Conservation (phyloP, 2,888 invertebrate genomes). For the Coenonympha arcania region DNA sequence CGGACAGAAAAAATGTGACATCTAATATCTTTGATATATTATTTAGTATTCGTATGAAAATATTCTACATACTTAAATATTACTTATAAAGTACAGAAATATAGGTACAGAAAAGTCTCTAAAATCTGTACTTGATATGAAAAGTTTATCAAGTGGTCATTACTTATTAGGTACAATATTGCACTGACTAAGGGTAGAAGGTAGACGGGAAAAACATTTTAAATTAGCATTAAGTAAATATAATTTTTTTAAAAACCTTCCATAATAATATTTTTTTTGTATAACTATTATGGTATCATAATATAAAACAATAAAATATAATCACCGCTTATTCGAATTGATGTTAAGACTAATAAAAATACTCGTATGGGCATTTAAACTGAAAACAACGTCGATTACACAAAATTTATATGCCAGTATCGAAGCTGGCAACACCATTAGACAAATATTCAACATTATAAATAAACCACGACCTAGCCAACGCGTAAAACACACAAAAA, state of each 20-base stretch:
- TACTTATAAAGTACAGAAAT: too few species aligned
- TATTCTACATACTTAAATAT: too few species aligned
- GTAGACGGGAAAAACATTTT: too few species aligned
- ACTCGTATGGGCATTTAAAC: not conserved
- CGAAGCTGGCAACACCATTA: conserved; percentile 38
- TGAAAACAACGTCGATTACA: conserved; percentile 21
- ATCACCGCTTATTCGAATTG: conserved; percentile 25
- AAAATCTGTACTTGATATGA: too few species aligned
- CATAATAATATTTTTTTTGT: too few species aligned
- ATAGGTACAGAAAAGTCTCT: too few species aligned
- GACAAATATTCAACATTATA: conserved; percentile 62
- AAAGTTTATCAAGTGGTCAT: too few species aligned
- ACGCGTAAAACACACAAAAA: conserved; percentile 54
- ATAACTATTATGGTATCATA: not conserved
- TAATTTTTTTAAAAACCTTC: too few species aligned
- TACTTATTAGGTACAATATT: too few species aligned
- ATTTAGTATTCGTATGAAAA: not conserved
- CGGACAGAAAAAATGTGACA: not conserved
- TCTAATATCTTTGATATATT: conserved; percentile 6
- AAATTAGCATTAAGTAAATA: too few species aligned
- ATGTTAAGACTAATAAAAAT: conserved; percentile 17
- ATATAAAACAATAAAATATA: conserved; percentile 12
- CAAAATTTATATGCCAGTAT: conserved; percentile 35
- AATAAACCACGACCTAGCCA: conserved; percentile 68
- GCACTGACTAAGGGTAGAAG: not conserved